phyloP scores from a whole-genome alignment of 1,140 invertebrate genomes.

The Drosophila tristis region DNA sequence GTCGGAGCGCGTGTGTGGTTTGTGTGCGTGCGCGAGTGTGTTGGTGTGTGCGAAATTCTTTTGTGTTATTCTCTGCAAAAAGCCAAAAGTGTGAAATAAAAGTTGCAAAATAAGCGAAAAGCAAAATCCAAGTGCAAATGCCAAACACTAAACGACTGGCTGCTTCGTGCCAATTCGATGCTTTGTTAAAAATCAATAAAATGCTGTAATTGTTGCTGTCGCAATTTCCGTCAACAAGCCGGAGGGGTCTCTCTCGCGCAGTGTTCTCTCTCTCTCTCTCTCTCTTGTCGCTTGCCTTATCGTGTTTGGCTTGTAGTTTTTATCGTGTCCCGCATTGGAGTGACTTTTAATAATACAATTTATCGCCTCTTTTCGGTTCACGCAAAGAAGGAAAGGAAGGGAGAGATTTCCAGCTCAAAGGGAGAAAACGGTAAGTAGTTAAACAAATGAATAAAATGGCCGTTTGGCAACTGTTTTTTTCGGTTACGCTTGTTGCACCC shows the following conservation, averaged over 20 bases:
- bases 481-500: constrained; percentile 17
- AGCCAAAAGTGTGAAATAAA: constrained; percentile 37
- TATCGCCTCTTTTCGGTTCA: constrained; percentile 26
- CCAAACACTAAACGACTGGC: constrained; percentile 2
- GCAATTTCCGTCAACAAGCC: constrained; percentile 71
- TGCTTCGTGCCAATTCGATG: constrained; percentile 30
- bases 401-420: constrained; percentile 20
- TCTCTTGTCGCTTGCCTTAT: constrained; percentile 35
- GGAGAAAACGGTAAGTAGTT: constrained; percentile 18
- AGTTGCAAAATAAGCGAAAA: constrained; percentile 48
- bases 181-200: constrained; percentile 74
- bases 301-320: constrained; percentile 52
- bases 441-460: constrained; percentile 31
- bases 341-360: constrained; percentile 45
- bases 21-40: constrained; percentile 20
- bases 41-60: constrained; percentile 69
- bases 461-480: constrained; percentile 18
- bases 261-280: background rate
- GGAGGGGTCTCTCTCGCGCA: constrained; percentile 7
- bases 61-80: constrained; percentile 52
- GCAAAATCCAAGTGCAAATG: constrained; percentile 21
- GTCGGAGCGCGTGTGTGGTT: constrained; percentile 24
- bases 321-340: constrained; percentile 47
- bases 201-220: constrained; percentile 53
- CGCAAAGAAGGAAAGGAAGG: constrained; percentile 17